Conservation (phyloP, 2,797 vertebrate genomes). For the Melanotaenia trifasciata region DNA sequence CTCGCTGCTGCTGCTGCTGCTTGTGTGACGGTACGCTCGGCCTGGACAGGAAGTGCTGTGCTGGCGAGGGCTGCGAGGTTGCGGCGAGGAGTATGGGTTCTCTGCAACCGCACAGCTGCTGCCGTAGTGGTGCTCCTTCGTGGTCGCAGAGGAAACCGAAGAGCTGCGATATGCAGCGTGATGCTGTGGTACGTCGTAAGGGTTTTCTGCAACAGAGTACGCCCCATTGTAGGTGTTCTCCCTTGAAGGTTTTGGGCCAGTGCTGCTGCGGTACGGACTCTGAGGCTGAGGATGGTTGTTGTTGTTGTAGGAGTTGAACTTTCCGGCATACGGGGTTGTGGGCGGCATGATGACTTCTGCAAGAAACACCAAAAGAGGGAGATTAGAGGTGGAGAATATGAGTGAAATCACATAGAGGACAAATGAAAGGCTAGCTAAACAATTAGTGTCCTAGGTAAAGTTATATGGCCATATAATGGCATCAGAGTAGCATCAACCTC, state of each 20-base stretch:
- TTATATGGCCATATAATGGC: neutral
- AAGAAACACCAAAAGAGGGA: conserved; percentile 8
- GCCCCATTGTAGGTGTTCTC: conserved; percentile 62
- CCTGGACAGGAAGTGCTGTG: conserved; percentile 71
- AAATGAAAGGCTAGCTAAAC: neutral
- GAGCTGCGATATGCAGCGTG: conserved; percentile 64
- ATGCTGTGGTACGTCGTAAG: conserved; percentile 72
- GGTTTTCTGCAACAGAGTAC: conserved; percentile 65
- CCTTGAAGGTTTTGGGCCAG: conserved; percentile 35
- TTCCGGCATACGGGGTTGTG: conserved; percentile 91
- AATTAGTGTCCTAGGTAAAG: neutral
- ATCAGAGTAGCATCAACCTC: neutral
- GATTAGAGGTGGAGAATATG: neutral
- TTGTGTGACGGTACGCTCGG: conserved; percentile 64
- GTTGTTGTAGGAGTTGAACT: conserved; percentile 89
- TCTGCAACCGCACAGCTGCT: conserved; percentile 48
- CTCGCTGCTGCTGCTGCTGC: conserved; percentile 65
- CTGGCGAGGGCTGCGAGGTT: conserved; percentile 63
- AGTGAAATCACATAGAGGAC: conserved; percentile 1
- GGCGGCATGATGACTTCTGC: conserved; percentile 89
- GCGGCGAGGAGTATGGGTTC: conserved; percentile 66
- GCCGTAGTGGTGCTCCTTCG: conserved; percentile 64
- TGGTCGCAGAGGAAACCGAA: conserved; percentile 39
- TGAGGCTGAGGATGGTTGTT: conserved; percentile 68
- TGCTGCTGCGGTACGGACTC: conserved; percentile 65